Percentiles rank a stretch among this genome's conserved stretches.
Conservation (phyloP, 53 echinoderm and acorn worm genomes). For the Hippasteria phrygiana region DNA sequence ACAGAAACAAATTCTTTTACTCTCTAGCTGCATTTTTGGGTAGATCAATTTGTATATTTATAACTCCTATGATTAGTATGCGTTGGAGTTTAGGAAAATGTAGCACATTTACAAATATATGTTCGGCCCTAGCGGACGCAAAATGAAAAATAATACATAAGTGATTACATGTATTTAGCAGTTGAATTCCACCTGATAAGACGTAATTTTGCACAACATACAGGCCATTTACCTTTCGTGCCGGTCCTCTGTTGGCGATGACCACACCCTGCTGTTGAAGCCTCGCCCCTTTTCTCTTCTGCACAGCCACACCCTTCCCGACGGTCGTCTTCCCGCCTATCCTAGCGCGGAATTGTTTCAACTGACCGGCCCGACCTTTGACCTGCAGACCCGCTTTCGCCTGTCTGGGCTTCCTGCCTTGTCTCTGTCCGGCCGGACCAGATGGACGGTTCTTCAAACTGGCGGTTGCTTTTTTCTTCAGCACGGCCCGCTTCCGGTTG, state of each 20-base stretch:
- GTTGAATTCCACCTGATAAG: too few relatives aligned
- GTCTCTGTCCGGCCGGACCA: slow-evolving; percentile 38
- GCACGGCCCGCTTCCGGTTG: slow-evolving; percentile 18
- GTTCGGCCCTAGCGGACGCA: too few relatives aligned
- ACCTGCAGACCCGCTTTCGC: slow-evolving; percentile 19
- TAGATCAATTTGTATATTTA: too few relatives aligned
- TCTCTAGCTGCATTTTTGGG: too few relatives aligned
- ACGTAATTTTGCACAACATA: background rate
- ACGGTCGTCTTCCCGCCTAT: slow-evolving; percentile 51
- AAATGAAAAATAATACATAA: too few relatives aligned
- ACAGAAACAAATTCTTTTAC: too few relatives aligned
- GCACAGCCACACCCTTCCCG: slow-evolving; percentile 29
- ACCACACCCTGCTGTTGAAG: slow-evolving; percentile 51
- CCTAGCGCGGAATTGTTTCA: slow-evolving; percentile 56
- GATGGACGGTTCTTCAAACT: slow-evolving; percentile 21
- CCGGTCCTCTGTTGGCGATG: slow-evolving; percentile 39
- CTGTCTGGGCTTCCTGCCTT: background rate
- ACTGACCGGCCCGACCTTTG: slow-evolving; percentile 31
- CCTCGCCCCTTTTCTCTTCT: slow-evolving; percentile 19
- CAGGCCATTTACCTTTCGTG: slow-evolving; percentile 40
- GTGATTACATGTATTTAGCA: too few relatives aligned
- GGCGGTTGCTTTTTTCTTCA: slow-evolving; percentile 19
- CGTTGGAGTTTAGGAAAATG: too few relatives aligned
- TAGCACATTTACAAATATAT: too few relatives aligned
- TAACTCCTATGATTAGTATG: too few relatives aligned